Base-by-base conservation (phyloP, 2,888 invertebrate species). In the Selenia dentaria region DNA sequence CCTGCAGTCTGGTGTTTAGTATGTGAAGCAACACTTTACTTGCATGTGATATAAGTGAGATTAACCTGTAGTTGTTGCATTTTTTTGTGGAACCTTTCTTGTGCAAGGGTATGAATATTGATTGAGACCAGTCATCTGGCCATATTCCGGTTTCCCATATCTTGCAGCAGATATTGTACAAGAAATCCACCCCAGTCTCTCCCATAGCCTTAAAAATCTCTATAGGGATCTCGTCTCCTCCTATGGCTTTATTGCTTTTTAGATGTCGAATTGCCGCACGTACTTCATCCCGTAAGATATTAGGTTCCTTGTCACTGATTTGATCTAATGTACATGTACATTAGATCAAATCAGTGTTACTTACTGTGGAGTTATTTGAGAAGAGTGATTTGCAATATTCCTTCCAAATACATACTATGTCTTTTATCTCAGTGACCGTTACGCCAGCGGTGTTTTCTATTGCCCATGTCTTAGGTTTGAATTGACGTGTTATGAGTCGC, bases 81-180 rank as follows among this genome's bases (percentile, higher is more conserved):
- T 39, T 48, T 13, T 47, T 58, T 3, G 57, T 57, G 0, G 55
- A 56, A 1, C 52, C 52, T 25, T 59, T 54, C 36, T 56, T 59
- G 14, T 56, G 56, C 2, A 59, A 18, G 0, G 57, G 50, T 5
- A 41, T 26, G 5, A 60, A 51, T 0, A 51, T 28, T 0, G 59
- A 48, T 2, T 56, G 43, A 1, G 49, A 5, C 59, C 59, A 59
- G 6, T 56, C 53, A 2, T 9, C 1, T 0, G 57, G 57, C 57
- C 60, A 60, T 5, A 3, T 18, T 0, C 51, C 51, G 5, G 57
- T 44, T 1, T 8, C 39, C 57, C 53, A 57, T 24, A 56, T 43
- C n/a, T 35, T 40, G 8, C 40, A 49, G 20, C 56, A 58, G 3
- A 54, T 28, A 2, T 6, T 29, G 9, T 16, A 10, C 8, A 36